Conservation (phyloP, 2,113 vertebrate genomes). For the Riparia riparia region DNA sequence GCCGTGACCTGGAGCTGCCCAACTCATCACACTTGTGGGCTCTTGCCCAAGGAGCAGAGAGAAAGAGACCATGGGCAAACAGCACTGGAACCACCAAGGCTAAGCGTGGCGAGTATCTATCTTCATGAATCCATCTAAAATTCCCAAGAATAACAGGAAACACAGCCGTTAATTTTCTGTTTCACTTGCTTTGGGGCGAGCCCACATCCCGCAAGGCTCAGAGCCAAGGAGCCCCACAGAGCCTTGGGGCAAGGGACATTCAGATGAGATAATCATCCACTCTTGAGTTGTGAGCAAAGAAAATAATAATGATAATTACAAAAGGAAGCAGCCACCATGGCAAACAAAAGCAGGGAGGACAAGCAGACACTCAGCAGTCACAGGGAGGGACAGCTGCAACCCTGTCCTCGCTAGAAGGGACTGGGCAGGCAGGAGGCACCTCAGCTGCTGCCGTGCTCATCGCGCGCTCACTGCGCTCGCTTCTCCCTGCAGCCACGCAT, state of each 20-base stretch:
- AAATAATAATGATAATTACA: not conserved
- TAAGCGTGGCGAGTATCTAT: fast-evolving
- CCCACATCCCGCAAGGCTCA: fast-evolving
- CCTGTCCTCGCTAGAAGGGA: not conserved
- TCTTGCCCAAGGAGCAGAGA: not conserved
- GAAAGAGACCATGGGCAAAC: not conserved
- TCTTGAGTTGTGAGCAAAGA: not conserved
- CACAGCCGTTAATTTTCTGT: not conserved
- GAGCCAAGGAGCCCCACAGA: not conserved
- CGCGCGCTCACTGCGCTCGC: fast-evolving
- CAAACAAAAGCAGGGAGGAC: not conserved
- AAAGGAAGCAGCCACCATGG: not conserved
- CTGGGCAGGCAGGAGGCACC: not conserved
- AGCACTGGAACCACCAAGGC: fast-evolving
- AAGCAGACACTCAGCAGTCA: not conserved
- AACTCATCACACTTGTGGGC: not conserved
- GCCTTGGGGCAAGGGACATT: fast-evolving
- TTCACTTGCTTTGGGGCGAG: not conserved
- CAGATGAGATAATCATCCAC: not conserved
- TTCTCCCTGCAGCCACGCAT: not conserved
- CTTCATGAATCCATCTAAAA: not conserved
- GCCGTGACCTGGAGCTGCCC: not conserved
- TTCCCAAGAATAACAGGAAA: conserved; percentile 28
- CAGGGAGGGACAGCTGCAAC: not conserved
- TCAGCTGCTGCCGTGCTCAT: fast-evolving